These are phyloP conservation scores for Caenorhabditis imperialis DNA, from an alignment of 2,888 invertebrate species.

Conservation along the genomic window DNA sequence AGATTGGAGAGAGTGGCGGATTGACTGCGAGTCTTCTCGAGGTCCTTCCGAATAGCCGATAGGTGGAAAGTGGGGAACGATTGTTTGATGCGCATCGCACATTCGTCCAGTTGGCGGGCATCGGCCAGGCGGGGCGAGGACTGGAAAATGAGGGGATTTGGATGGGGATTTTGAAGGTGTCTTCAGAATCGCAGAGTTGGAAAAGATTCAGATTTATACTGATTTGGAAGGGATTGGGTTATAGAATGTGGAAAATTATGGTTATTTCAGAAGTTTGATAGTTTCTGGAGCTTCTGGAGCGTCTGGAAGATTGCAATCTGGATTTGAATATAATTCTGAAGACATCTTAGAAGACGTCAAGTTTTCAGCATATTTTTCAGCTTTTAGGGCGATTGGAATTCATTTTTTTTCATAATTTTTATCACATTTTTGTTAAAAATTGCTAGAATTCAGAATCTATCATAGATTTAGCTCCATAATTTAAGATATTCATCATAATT, in stretches of 20 bases:
- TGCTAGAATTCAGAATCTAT: too few relatives aligned
- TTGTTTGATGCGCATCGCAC: slow-evolving; percentile 68
- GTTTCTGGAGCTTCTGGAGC: too few relatives aligned
- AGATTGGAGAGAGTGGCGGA: slow-evolving; percentile 39
- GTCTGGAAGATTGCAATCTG: too few relatives aligned
- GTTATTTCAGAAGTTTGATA: too few relatives aligned
- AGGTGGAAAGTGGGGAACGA: slow-evolving; percentile 60
- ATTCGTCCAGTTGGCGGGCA: slow-evolving; percentile 56
- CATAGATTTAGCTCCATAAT: too few relatives aligned
- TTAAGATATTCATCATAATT: too few relatives aligned
- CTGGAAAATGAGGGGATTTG: slow-evolving; percentile 9
- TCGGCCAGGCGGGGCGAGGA: slow-evolving; percentile 18
- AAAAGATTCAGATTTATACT: too few relatives aligned
- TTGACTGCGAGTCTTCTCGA: slow-evolving; percentile 61
- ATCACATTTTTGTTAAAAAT: too few relatives aligned
- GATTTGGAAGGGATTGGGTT: too few relatives aligned
- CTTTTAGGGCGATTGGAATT: not conserved
- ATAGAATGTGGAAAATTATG: too few relatives aligned
- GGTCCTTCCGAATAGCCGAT: slow-evolving; percentile 60
- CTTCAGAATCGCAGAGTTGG: not conserved
- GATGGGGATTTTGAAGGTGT: not conserved
- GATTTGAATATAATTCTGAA: too few relatives aligned
- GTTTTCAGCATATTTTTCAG: not conserved
- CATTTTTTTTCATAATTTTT: not conserved
- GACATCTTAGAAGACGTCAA: not conserved